phyloP scores from a whole-genome alignment of 2,797 vertebrate species.

The Xenopus petersii region DNA sequence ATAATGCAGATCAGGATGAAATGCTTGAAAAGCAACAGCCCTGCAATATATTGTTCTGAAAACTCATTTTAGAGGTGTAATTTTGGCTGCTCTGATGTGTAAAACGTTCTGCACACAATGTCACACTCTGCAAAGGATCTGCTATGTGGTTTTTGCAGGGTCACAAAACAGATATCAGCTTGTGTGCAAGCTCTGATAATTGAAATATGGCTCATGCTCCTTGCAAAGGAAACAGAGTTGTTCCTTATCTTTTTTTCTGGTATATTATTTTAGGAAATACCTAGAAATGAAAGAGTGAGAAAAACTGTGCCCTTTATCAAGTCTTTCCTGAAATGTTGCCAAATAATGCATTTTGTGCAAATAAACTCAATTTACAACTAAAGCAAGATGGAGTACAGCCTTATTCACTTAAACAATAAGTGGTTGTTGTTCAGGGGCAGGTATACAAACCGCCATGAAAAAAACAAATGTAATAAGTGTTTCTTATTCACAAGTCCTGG shows the following conservation, averaged over 20 bases:
- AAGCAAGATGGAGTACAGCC: no score
- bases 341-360: no score
- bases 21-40: no score
- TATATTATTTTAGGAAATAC: background rate
- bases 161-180: background rate
- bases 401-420: no score
- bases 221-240: background rate
- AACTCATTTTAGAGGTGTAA: slow-evolving; percentile 10
- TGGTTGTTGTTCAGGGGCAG: no score
- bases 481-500: no score
- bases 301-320: no score
- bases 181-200: background rate
- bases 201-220: background rate
- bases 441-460: no score
- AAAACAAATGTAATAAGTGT: no score
- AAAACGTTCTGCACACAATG: background rate
- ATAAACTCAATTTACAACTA: no score
- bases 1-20: background rate
- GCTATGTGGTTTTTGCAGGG: slow-evolving; percentile 1
- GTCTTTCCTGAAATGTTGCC: no score
- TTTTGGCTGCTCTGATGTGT: slow-evolving; percentile 1
- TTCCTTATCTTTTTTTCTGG: background rate
- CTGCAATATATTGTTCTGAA: background rate
- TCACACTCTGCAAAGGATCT: background rate
- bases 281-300: no score